Base-by-base conservation (phyloP, 2,888 invertebrate species). In the Temnothorax unifasciatus region DNA sequence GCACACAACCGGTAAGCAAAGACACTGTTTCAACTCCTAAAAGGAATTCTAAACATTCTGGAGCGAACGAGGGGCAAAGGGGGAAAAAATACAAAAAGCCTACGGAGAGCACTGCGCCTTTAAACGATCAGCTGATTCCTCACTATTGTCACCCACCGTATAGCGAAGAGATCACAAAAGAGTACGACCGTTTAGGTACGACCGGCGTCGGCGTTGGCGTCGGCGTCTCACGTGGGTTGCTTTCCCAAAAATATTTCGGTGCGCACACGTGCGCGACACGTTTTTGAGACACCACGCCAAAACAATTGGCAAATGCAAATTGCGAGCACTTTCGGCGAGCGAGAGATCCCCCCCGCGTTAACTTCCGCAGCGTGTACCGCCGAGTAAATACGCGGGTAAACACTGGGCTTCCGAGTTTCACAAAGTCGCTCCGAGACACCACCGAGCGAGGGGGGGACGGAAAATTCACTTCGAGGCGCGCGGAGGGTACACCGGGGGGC, bases 41-140 rank as follows among this genome's bases (percentile, higher is more conserved):
- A 34, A 59, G 54, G 29, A 77, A 34, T 11, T 18, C 25, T 25
- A 54, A 77, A 50, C 5, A 52, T 41, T 0, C 18, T 25, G 29
- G 0, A 68, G 9, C 61, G 76, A 77, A 63, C 38, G 66, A 73
- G 66, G 13, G 1, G 63, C 15, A 83, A 74, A 29, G 54, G 34
- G 34, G 41, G 38, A 66, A 81, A 86, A 75, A n/a, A 3, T 21
- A 61, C 74, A 8, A 59, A 25, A 41, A n/a, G 38, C 6, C 3
- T 3, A 9, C n/a, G 9, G 59, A 13, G 13, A 50, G 44, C 74
- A 84, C 86, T 86, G 86, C 89, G 90, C 88, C 86, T 86, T 83
- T 86, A 90, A 88, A 88, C 87, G 91, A 88, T 91, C 91, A 91
- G 91, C 91, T 91, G 91, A 90, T 89, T 86, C 84, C 85, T 89